Evolutionary conservation across 1,140 invertebrate genomes (phyloP).

Genomic region (Doryteuthis pealeii): DNA sequence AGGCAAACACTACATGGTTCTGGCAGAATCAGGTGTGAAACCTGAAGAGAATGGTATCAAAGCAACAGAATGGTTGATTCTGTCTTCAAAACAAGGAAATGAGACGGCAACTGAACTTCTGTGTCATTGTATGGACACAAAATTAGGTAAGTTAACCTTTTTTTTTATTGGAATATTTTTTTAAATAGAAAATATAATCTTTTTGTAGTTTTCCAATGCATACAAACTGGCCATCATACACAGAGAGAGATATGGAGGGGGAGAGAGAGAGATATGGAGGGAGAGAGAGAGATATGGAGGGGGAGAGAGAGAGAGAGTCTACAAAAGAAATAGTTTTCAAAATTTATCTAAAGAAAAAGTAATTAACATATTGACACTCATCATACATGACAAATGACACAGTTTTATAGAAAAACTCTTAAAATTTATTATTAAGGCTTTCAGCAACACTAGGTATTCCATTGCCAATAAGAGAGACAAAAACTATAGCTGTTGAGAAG

Average conservation of each 20-base stretch:
- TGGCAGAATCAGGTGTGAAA: constrained; percentile 41
- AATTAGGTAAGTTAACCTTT: constrained; percentile 72
- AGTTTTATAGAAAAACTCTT: too few relatives aligned
- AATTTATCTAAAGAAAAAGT: too few relatives aligned
- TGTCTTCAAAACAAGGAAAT: constrained; percentile 86
- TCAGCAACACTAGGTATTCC: too few relatives aligned
- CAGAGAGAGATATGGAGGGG: background rate
- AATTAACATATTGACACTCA: too few relatives aligned
- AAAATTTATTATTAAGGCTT: too few relatives aligned
- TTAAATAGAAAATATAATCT: background rate
- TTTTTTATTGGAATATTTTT: background rate
- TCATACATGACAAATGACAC: too few relatives aligned
- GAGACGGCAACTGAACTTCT: constrained; percentile 80
- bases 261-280: background rate
- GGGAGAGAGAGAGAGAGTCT: background rate
- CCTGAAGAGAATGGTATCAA: constrained; percentile 66
- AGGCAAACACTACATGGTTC: constrained; percentile 39
- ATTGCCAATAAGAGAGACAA: too few relatives aligned
- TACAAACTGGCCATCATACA: background rate
- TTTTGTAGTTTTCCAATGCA: background rate
- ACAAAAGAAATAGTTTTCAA: background rate
- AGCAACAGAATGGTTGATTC: constrained; percentile 85
- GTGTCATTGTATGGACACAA: constrained; percentile 74
- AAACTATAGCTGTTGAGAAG: too few relatives aligned
- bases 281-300: background rate